phyloP scores from a whole-genome alignment of 2,113 vertebrate species.

The Cinclus mexicanus region DNA sequence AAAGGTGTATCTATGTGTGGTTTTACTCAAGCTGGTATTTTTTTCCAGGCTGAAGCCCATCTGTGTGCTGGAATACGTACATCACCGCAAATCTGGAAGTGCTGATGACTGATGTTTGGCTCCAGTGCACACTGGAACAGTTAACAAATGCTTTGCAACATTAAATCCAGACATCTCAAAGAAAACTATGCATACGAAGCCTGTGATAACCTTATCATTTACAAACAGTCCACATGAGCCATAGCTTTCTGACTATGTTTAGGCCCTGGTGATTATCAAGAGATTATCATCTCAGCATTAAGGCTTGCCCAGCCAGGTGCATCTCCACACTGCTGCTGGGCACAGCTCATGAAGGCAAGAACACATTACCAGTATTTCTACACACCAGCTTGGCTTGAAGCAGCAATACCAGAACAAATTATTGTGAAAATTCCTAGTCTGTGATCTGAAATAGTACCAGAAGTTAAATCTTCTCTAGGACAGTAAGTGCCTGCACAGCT shows the following conservation, averaged over 20 bases:
- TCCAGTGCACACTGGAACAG: not conserved
- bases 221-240: not conserved
- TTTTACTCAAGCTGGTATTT: not conserved
- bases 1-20: not conserved
- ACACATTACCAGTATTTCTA: not conserved
- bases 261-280: not conserved
- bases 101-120: conserved; percentile 43
- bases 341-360: not conserved
- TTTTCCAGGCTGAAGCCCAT: not conserved
- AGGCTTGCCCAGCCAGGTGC: not conserved
- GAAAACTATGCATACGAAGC: conserved; percentile 1
- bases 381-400: not conserved
- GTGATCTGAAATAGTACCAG: not conserved
- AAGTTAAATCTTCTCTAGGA: not conserved
- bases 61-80: not conserved
- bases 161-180: not conserved
- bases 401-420: not conserved
- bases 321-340: not conserved
- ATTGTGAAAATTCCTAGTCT: not conserved
- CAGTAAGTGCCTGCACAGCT: not conserved
- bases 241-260: not conserved
- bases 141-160: not conserved
- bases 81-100: not conserved
- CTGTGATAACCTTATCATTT: not conserved
- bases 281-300: not conserved